Conservation (phyloP, 2,113 vertebrate genomes). For the Syngnathus floridae region DNA sequence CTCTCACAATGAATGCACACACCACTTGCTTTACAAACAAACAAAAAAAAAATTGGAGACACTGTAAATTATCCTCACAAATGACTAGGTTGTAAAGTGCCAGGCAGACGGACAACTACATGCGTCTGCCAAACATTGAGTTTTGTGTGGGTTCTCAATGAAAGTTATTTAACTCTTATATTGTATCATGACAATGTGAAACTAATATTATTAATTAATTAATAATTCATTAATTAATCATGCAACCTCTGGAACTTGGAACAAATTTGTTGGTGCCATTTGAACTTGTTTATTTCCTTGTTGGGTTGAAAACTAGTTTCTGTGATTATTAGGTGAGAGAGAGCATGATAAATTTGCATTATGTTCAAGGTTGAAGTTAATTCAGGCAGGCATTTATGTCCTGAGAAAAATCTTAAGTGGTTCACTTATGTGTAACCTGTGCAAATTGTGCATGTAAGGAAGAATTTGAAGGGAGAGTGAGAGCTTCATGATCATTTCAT, state of each 20-base stretch:
- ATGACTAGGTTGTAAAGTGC: neutral
- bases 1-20: too few relatives aligned
- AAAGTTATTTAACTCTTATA: neutral
- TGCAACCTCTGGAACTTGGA: neutral
- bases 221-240: neutral
- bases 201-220: neutral
- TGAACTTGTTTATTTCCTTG: neutral
- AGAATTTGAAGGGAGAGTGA: slow-evolving; percentile 3
- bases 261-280: neutral
- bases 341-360: neutral
- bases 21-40: neutral
- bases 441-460: slow-evolving; percentile 6
- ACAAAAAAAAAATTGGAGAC: neutral
- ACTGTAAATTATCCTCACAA: neutral
- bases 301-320: neutral
- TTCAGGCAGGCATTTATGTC: neutral
- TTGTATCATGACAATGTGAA: neutral
- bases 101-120: neutral
- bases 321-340: neutral
- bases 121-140: neutral
- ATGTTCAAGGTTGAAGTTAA: neutral
- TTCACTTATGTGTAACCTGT: slow-evolving; percentile 11
- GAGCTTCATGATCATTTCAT: slow-evolving; percentile 21
- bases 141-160: neutral
- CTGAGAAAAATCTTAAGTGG: neutral